These are phyloP conservation scores for Petrocephalus schoutedeni DNA, from an alignment of 2,797 vertebrate genomes.

Conservation along the genomic window DNA sequence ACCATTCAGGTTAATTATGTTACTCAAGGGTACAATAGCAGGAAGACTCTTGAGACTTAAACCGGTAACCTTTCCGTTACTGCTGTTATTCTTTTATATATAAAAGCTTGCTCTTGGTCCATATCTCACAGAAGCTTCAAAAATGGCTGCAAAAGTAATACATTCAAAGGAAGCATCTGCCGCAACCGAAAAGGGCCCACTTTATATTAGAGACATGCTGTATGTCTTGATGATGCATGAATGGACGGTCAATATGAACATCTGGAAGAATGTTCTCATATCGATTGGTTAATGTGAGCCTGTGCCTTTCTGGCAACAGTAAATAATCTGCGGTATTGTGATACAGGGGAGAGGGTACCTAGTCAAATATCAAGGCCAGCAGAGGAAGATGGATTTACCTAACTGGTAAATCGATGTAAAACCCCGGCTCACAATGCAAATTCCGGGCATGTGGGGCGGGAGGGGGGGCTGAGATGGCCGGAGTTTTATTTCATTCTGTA, in stretches of 20 bases:
- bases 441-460: not conserved
- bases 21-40: not conserved
- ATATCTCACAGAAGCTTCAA: not conserved
- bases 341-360: slow-evolving; percentile 45
- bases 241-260: slow-evolving; percentile 29
- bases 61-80: not conserved
- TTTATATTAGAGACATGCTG: not conserved
- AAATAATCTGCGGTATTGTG: slow-evolving; percentile 50
- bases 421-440: slow-evolving; percentile 32
- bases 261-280: slow-evolving; percentile 44
- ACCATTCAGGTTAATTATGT: not conserved
- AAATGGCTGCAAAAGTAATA: not conserved
- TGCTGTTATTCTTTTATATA: not conserved
- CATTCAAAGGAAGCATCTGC: not conserved
- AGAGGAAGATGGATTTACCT: slow-evolving; percentile 54
- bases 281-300: slow-evolving; percentile 60
- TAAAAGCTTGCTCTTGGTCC: not conserved
- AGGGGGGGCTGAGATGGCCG: not conserved
- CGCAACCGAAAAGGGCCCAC: not conserved
- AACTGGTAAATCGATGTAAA: slow-evolving; percentile 53
- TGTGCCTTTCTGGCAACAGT: slow-evolving; percentile 49
- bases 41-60: not conserved
- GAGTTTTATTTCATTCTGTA: not conserved
- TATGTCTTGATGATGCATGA: slow-evolving; percentile 17
- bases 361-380: slow-evolving; percentile 57